phyloP scores from a whole-genome alignment of 2,797 vertebrate genomes.

The Acanthopagrus latus region DNA sequence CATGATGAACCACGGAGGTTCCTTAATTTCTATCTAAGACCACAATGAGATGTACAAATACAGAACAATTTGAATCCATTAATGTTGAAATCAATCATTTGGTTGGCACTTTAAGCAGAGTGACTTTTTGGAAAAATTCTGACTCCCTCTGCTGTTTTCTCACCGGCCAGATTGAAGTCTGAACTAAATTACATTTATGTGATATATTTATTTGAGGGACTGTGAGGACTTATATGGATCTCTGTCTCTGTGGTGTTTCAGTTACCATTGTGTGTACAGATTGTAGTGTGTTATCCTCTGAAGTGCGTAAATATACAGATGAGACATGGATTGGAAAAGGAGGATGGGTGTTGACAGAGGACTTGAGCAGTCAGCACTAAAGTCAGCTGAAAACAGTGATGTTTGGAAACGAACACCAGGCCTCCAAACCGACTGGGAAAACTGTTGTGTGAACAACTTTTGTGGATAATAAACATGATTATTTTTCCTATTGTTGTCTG shows the following conservation, averaged over 20 bases:
- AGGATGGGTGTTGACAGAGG: constrained; percentile 43
- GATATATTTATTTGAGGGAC: neutral
- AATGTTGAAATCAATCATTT: neutral
- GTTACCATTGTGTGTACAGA: neutral
- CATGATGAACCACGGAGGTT: neutral
- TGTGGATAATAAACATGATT: neutral
- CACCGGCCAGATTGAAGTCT: constrained; percentile 2
- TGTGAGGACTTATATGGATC: constrained; percentile 10
- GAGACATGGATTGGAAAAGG: constrained; percentile 10
- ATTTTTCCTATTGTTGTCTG: neutral
- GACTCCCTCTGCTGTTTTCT: constrained; percentile 11
- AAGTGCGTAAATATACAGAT: constrained; percentile 31
- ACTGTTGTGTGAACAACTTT: neutral
- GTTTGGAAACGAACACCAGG: constrained; percentile 20
- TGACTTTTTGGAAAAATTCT: neutral
- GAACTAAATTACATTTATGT: constrained; percentile 8
- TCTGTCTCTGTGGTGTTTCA: neutral
- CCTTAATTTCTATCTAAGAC: neutral
- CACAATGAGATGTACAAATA: neutral
- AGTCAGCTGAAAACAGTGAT: constrained; percentile 19
- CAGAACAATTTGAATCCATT: neutral
- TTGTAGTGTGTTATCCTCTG: neutral
- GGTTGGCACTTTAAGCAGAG: neutral
- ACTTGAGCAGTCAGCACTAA: constrained; percentile 17
- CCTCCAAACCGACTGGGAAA: neutral